Evolutionary conservation across 2,113 vertebrate genomes (phyloP).

Genomic region (Aspidoscelis tigris): DNA sequence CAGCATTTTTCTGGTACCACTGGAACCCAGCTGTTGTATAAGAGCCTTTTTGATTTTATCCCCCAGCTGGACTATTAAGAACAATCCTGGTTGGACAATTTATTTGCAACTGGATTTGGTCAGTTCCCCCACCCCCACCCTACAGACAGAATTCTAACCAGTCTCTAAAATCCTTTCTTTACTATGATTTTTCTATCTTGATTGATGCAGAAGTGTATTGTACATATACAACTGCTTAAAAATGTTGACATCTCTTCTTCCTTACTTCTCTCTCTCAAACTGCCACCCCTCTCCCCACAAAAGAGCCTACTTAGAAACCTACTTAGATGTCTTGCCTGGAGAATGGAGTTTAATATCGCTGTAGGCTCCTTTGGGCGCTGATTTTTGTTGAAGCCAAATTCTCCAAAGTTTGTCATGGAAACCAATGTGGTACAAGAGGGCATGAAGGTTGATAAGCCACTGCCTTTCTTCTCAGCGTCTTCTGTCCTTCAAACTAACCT

Average conservation of each 20-base stretch:
- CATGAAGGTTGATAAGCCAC: constrained; percentile 10
- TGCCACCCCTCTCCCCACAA: background rate
- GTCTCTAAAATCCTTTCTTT: constrained; percentile 28
- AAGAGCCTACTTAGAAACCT: background rate
- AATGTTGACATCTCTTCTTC: constrained; percentile 20
- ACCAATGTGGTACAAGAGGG: constrained; percentile 24
- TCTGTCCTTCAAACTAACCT: constrained; percentile 16
- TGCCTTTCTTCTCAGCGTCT: constrained; percentile 40
- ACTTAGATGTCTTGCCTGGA: background rate
- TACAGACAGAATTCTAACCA: constrained; percentile 44
- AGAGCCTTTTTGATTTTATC: constrained; percentile 23
- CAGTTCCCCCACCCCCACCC: constrained; percentile 19
- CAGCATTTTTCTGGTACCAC: constrained; percentile 48
- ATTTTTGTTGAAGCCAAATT: background rate
- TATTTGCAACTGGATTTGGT: constrained; percentile 32
- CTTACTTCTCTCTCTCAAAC: background rate
- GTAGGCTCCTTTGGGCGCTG: background rate
- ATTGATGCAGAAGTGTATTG: constrained; percentile 50
- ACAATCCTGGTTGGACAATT: constrained; percentile 53
- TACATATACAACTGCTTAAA: constrained; percentile 43
- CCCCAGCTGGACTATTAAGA: background rate
- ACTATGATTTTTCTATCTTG: constrained; percentile 37
- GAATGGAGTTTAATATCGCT: background rate
- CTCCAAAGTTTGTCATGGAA: constrained; percentile 35
- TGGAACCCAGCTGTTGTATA: constrained; percentile 52